Evolutionary conservation across 2,113 vertebrate species (phyloP).

Genomic region (Chrysemys picta): DNA sequence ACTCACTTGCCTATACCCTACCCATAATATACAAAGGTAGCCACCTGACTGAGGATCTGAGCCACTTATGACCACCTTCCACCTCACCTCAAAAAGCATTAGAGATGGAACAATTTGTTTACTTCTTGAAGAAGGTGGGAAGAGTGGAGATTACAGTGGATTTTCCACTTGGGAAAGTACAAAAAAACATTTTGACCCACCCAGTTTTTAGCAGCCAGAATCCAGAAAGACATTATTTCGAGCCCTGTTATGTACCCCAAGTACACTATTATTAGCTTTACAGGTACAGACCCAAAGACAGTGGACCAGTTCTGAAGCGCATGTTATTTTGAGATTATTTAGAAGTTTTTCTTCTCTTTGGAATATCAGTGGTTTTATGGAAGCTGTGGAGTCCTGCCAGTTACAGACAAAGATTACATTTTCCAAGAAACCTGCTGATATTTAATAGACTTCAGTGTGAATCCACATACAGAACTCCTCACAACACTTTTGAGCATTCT

Average conservation of each 20-base stretch:
- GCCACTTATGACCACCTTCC: neutral
- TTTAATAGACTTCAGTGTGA: neutral
- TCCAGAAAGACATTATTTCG: conserved; percentile 32
- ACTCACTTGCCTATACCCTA: neutral
- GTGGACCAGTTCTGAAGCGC: conserved; percentile 64
- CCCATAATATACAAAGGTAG: neutral
- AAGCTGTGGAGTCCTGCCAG: conserved; percentile 1
- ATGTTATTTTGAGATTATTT: conserved; percentile 16
- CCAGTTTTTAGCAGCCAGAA: conserved; percentile 28
- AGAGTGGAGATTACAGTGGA: conserved; percentile 5
- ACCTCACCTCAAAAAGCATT: neutral
- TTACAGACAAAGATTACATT: neutral
- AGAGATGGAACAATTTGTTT: conserved; percentile 4
- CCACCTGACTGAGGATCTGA: neutral
- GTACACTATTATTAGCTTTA: conserved; percentile 42
- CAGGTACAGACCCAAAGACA: conserved; percentile 65
- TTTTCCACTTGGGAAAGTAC: neutral
- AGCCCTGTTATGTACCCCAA: conserved; percentile 58
- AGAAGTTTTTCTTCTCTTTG: neutral
- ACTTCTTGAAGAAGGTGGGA: conserved; percentile 1
- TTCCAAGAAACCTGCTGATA: neutral
- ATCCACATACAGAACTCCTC: conserved; percentile 41
- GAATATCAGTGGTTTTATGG: conserved; percentile 1
- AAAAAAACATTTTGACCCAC: neutral
- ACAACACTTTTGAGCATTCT: neutral